Evolutionary conservation across 2,113 vertebrate genomes (phyloP), one percentile per base, ranked within the genome.

Genomic region (Ondatra zibethicus): DNA sequence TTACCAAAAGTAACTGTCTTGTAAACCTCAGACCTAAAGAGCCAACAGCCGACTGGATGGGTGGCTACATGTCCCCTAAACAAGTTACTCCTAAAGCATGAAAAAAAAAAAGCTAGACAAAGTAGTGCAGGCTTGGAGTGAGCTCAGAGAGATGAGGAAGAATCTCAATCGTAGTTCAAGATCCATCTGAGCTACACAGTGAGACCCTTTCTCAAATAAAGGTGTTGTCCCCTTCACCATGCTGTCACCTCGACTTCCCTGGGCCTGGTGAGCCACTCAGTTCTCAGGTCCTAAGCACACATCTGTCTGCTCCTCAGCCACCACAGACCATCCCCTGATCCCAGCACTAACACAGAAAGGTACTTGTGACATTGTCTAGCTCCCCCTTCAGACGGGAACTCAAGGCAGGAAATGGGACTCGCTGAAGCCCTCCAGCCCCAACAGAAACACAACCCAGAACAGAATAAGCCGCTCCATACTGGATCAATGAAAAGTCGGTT

Each of bases 1-100:
- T 58, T 82, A 85, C 45, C 65, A 87, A 92, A 96, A 93, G 82
- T 39, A 61, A 91, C 47, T 87, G 29, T 50, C 93, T 95, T 92
- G 8, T 94, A 36, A 94, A 82, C 9, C 66, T 86, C 52, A 89
- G 68, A 86, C 39, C 33, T 85, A 68, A 93, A 84, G n/a, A n/a
- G 52, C 47, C 42, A 81, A 66, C 0, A 39, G 11, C 58, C 23
- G 58, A 61, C 45, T 58, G 55, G 52, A 36, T 45, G 55, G 39
- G 66, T 82, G 31, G 31, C 7, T 91, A 72, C 29, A 85, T 94
- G 50, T 61, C 12, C n/a, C 63, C 25, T 81, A 47, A 90, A 75
- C 33, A 96, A 31, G 27, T 42, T 45, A 85, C 31, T 65, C 27
- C n/a, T 31, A 84, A 84, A 84, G 29, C 23, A 16, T 4, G 27